These are phyloP conservation scores for Campoplex nolae DNA, from an alignment of 2,888 invertebrate genomes.

Conservation along the genomic window DNA sequence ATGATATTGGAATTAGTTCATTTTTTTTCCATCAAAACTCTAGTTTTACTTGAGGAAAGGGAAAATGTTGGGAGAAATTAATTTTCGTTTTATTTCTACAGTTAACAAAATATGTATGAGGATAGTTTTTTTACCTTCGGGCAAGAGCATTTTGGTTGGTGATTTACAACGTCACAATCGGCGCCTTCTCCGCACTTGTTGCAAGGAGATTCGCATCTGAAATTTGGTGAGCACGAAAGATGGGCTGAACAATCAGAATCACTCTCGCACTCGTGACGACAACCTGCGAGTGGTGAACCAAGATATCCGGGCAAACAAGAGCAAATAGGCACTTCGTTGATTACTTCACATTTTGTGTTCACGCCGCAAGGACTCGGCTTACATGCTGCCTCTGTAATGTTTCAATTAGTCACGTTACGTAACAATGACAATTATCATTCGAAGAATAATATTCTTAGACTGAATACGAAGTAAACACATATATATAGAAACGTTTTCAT, in stretches of 20 bases:
- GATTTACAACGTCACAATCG: conserved; percentile 91
- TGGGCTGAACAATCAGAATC: conserved; percentile 90
- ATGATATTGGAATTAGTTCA: background rate
- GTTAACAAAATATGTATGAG: background rate
- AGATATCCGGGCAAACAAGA: conserved; percentile 91
- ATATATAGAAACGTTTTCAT: background rate
- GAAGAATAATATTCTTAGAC: background rate
- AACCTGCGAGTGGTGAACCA: conserved; percentile 92
- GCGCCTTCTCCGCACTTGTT: conserved; percentile 92
- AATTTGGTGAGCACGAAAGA: conserved; percentile 89
- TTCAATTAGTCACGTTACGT: background rate
- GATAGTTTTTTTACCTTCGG: conserved; percentile 87
- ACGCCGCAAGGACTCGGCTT: conserved; percentile 93
- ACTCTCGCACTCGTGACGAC: conserved; percentile 93
- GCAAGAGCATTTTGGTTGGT: conserved; percentile 92
- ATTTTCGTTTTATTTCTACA: background rate
- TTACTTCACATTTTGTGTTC: conserved; percentile 93
- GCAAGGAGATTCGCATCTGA: conserved; percentile 92
- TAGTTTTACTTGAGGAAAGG: background rate
- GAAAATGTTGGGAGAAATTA: background rate
- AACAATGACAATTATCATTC: background rate
- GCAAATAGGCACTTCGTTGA: conserved; percentile 91
- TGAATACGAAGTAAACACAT: background rate
- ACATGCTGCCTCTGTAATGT: conserved; percentile 90
- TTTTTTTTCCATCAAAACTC: background rate